Evolutionary conservation across 2,888 invertebrate species (phyloP), one percentile per base, ranked within the genome.

Genomic region (Drosophila acutilabella): DNA sequence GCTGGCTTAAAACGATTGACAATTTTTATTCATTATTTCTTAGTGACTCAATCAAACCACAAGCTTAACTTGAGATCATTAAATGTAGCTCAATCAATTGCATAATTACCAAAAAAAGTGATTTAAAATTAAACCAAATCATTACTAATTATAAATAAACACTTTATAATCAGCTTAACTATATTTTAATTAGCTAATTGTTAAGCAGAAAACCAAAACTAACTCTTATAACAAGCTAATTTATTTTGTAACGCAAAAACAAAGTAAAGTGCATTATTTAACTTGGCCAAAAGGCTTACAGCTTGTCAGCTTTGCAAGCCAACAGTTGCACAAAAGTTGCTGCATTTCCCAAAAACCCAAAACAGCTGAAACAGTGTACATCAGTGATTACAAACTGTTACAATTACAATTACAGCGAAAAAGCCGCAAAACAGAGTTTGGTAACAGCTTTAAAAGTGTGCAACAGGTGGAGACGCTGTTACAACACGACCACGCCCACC

Each of bases 391-490:
- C 61, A 54, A 65, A 60, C 38, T 60, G 67, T 57, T 45, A 72
- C 74, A 72, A 60, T 57, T 52, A 30, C 67, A 51, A 51, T 45
- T 57, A 45, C 73, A 57, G 13, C 40, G 50, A 42, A 38, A 56
- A 33, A 67, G 51, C 72, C 72, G 42, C 64, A 69, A 48, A 23
- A 44, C 36, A 66, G 38, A 40, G 75, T 74, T 71, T 74, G 66
- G 59, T 52, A 74, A 67, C 59, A 59, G 14, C 42, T 47, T 42
- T 10, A 53, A 36, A 7, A 54, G 33, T 58, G 60, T 51, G 74
- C 78, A 75, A 75, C 74, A 78, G 64, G 74, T 73, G 44, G 60
- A 56, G 57, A 59, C 40, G 13, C 10, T 5, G 38, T 75, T 75
- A 73, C 74, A 60, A 73, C 50, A 73, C 57, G 23, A 41, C 18